Conservation (phyloP, 1,140 invertebrate species). For the Drosophila triauraria region DNA sequence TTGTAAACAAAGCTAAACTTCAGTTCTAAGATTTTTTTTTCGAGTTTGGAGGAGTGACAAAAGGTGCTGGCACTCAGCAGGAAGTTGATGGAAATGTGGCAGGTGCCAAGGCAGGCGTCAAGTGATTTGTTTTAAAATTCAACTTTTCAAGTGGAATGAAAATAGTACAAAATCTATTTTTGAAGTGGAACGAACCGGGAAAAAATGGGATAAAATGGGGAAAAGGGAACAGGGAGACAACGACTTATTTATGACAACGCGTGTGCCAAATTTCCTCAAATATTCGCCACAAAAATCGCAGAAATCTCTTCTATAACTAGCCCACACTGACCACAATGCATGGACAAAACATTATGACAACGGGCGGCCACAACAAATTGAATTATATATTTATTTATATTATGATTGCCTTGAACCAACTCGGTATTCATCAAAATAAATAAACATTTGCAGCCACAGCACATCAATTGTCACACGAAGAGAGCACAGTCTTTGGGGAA, state of each 20-base stretch:
- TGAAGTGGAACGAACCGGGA: constrained; percentile 55
- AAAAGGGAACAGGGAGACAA: constrained; percentile 37
- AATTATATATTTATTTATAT: constrained; percentile 38
- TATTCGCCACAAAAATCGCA: constrained; percentile 12
- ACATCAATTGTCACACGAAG: constrained; percentile 30
- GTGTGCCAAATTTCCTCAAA: constrained; percentile 51
- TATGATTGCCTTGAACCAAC: constrained; percentile 23
- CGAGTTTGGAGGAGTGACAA: constrained; percentile 16
- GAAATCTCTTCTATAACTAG: not conserved
- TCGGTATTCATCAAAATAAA: constrained; percentile 43
- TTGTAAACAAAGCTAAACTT: constrained; percentile 53
- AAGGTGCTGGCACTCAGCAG: constrained; percentile 13
- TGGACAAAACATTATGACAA: constrained; percentile 34
- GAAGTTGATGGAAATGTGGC: constrained; percentile 44
- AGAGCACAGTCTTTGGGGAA: constrained; percentile 8
- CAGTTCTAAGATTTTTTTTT: not conserved
- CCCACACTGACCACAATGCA: not conserved
- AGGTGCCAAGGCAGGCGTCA: constrained; percentile 45
- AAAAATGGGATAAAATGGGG: not conserved
- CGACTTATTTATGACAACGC: constrained; percentile 61
- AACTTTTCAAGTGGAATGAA: constrained; percentile 12
- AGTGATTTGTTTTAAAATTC: constrained; percentile 44
- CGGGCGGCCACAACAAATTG: constrained; percentile 34
- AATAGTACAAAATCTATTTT: constrained; percentile 29
- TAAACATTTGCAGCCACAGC: constrained; percentile 26